Percentiles rank a stretch among this genome's conserved stretches.
These are phyloP conservation scores for Mesoligia furuncula DNA, from an alignment of 2,888 invertebrate species.

Conservation along the genomic window DNA sequence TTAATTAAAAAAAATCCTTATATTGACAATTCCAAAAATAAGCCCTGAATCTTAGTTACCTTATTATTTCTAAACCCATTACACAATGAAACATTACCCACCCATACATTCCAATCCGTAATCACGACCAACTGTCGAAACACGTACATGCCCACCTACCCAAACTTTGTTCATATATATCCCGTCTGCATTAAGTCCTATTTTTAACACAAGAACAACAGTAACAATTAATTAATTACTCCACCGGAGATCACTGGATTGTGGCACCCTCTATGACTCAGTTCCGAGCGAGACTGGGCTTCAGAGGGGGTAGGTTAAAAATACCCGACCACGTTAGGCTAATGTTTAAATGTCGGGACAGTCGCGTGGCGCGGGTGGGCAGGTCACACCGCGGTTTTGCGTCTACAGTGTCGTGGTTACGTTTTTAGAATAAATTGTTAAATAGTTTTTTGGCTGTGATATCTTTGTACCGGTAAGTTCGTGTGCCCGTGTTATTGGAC, in stretches of 20 bases:
- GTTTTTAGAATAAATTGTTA: conserved; percentile 19
- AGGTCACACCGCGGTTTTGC: conserved; percentile 46
- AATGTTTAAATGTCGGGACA: conserved; percentile 67
- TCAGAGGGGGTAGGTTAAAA: conserved; percentile 85
- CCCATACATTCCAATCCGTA: conserved; percentile 24
- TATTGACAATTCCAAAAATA: background rate
- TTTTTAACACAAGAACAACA: conserved; percentile 66
- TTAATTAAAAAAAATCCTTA: too few species aligned
- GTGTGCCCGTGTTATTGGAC: background rate
- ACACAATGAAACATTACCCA: conserved; percentile 42
- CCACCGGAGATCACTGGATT: conserved; percentile 65
- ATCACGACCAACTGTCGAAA: conserved; percentile 57
- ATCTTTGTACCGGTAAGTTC: conserved; percentile 38
- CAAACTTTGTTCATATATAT: conserved; percentile 30
- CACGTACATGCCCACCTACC: conserved; percentile 22
- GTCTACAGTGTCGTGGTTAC: conserved; percentile 38
- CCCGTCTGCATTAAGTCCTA: conserved; percentile 50
- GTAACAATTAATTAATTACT: conserved; percentile 67
- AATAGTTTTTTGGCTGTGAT: conserved; percentile 11
- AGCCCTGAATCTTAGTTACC: accelerated
- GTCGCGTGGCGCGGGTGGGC: conserved; percentile 71
- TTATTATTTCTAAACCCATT: conserved; percentile 14
- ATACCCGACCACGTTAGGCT: conserved; percentile 73
- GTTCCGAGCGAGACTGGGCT: conserved; percentile 64
- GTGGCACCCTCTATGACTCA: conserved; percentile 73